These are phyloP conservation scores for Cataglyphis albicans DNA, from an alignment of 2,888 invertebrate genomes.

Conservation along the genomic window DNA sequence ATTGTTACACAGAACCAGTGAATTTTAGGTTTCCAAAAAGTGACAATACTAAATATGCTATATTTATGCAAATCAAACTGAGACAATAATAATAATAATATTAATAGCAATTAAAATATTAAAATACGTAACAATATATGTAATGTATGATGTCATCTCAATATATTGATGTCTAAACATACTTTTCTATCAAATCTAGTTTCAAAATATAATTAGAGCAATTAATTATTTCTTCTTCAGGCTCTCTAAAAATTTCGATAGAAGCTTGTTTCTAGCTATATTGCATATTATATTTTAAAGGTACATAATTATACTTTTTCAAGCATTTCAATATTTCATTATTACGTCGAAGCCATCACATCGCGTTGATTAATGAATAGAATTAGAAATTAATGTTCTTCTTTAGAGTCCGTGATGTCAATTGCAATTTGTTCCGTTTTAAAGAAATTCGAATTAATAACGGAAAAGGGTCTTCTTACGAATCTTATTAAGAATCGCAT, in stretches of 20 bases:
- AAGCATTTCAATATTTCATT: neutral
- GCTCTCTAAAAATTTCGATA: neutral
- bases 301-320: neutral
- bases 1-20: neutral
- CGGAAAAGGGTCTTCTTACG: slow-evolving; percentile 17
- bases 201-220: neutral
- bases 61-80: neutral
- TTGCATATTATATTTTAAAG: neutral
- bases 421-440: neutral
- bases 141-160: neutral
- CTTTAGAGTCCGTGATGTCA: slow-evolving; percentile 6
- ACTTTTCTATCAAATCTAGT: neutral
- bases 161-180: neutral
- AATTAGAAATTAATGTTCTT: slow-evolving; percentile 16
- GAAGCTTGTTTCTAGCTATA: neutral
- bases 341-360: neutral
- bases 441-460: neutral
- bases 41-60: neutral
- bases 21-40: neutral
- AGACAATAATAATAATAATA: neutral
- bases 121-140: neutral
- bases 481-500: slow-evolving; percentile 13
- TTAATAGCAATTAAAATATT: neutral
- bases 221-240: slow-evolving; percentile 5
- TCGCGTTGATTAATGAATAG: neutral